A percentile compares a stretch with the other conserved stretches of the same genome.
These are phyloP conservation scores for Callocephalon fimbriatum DNA, from an alignment of 2,113 vertebrate species.

Conservation along the genomic window DNA sequence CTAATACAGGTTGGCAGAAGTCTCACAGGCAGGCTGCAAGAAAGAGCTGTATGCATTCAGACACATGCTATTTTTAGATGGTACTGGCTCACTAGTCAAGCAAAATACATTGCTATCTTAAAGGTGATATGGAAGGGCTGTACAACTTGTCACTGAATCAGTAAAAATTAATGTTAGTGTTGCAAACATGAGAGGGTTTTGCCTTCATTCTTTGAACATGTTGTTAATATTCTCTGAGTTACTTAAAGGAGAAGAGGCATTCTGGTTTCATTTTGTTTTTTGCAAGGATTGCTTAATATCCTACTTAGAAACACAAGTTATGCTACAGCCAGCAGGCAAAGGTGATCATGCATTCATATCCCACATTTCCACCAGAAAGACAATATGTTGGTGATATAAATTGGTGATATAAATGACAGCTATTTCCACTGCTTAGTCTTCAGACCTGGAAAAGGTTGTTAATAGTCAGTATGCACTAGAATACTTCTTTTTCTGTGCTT, in stretches of 20 bases:
- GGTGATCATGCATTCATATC: background rate
- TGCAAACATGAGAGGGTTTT: background rate
- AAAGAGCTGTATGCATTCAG: background rate
- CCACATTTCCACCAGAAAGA: background rate
- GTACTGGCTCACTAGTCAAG: background rate
- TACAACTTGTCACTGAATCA: background rate
- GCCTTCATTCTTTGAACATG: background rate
- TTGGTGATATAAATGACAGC: background rate
- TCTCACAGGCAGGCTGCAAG: background rate
- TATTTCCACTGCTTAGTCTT: background rate
- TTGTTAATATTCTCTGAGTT: background rate
- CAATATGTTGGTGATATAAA: background rate
- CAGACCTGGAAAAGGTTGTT: background rate
- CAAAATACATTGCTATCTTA: constrained; percentile 10
- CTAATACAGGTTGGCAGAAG: background rate
- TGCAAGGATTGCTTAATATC: background rate
- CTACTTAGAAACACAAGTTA: background rate
- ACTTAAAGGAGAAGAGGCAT: background rate
- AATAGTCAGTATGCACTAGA: background rate
- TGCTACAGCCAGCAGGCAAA: background rate
- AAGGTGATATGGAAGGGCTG: constrained; percentile 9
- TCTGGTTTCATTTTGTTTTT: background rate
- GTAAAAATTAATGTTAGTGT: background rate
- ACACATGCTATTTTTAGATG: constrained; percentile 36
- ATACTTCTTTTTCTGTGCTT: background rate